Conservation (phyloP, 2,888 invertebrate species). For the Amaurobius ferox region DNA sequence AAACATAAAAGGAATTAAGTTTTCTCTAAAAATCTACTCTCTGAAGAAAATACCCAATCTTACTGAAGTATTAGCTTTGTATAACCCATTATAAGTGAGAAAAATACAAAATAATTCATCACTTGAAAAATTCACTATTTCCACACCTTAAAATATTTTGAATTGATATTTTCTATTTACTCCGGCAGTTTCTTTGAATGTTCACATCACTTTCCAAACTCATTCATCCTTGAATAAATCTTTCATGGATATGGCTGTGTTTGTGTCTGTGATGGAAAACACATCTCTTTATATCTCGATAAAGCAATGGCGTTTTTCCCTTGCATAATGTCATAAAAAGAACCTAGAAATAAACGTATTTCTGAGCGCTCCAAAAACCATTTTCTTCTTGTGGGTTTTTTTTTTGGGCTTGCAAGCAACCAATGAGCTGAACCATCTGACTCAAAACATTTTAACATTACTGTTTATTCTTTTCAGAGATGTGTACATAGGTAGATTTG, state of each 20-base stretch:
- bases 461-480: not conserved
- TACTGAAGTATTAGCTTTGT: too few species aligned
- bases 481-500: too few species aligned
- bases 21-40: too few species aligned
- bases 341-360: not conserved
- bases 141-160: not conserved
- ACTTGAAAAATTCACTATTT: too few species aligned
- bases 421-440: not conserved
- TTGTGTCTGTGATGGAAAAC: too few species aligned
- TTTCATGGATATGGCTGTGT: not conserved
- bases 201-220: not conserved
- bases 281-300: not conserved
- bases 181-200: not conserved
- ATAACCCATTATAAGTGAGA: too few species aligned
- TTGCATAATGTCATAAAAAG: not conserved
- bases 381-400: not conserved
- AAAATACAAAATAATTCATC: too few species aligned
- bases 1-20: too few species aligned
- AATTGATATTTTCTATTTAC: not conserved
- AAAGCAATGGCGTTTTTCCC: not conserved
- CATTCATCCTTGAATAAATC: not conserved
- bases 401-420: not conserved
- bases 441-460: not conserved
- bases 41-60: too few species aligned
- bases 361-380: not conserved